Conservation (phyloP, 2,113 vertebrate genomes). For the Loxodonta africana region DNA sequence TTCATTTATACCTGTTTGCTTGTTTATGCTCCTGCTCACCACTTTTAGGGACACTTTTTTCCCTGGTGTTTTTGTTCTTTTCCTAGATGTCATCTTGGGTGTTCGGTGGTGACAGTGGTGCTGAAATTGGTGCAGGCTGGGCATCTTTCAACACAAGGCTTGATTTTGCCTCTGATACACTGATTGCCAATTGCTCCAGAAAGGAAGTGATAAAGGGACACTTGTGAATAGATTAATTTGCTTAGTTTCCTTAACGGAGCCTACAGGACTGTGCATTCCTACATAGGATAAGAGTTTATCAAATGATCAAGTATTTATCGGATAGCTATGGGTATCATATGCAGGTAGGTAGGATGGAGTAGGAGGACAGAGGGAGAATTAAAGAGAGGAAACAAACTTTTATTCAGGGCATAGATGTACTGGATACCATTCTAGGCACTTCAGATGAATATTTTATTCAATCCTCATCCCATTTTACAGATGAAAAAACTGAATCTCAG, state of each 20-base stretch:
- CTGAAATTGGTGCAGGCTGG: background rate
- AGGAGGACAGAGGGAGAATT: background rate
- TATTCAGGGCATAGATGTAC: background rate
- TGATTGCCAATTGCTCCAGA: background rate
- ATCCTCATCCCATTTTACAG: background rate
- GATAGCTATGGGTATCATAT: background rate
- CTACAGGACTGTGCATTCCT: background rate
- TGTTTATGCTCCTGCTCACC: conserved; percentile 9
- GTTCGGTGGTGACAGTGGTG: conserved; percentile 1
- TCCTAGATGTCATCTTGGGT: conserved; percentile 56
- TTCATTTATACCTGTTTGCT: background rate
- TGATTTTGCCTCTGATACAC: background rate
- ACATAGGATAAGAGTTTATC: background rate
- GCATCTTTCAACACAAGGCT: conserved; percentile 20
- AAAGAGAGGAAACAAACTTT: background rate
- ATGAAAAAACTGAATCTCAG: background rate
- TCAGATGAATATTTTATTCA: background rate
- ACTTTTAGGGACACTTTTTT: conserved; percentile 52
- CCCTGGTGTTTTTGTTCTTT: conserved; percentile 38
- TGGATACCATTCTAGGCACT: background rate
- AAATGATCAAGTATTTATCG: background rate
- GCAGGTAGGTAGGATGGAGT: background rate
- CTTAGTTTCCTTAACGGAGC: background rate
- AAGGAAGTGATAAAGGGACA: background rate
- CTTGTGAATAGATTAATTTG: background rate